Evolutionary conservation across 1,140 invertebrate genomes (phyloP).

Genomic region (Bombus turneri): DNA sequence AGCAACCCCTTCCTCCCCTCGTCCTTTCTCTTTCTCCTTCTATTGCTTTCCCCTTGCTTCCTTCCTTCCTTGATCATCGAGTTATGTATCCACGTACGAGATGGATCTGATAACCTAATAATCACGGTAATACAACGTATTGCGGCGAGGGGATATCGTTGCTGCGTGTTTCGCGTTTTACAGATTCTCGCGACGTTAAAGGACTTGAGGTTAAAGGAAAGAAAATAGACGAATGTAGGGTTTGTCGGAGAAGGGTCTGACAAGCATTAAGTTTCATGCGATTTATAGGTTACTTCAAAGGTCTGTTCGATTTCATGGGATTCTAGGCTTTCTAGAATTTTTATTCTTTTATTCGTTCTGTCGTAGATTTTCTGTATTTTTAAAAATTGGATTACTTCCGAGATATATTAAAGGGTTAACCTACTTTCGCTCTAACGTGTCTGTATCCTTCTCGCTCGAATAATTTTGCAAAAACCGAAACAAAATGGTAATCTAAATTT

Average conservation of each 20-base stretch:
- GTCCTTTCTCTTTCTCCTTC: not conserved
- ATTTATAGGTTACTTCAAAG: not conserved
- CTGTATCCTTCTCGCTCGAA: too few relatives aligned
- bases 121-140: constrained; percentile 35
- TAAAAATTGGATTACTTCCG: not conserved
- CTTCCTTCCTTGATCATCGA: not conserved
- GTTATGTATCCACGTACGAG: constrained; percentile 42
- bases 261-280: constrained; percentile 24
- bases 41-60: too few relatives aligned
- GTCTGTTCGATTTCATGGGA: not conserved
- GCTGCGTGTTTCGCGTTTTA: not conserved
- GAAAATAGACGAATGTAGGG: not conserved
- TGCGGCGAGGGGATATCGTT: not conserved
- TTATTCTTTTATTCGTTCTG: too few relatives aligned
- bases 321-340: not conserved
- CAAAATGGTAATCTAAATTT: not conserved
- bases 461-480: not conserved
- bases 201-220: not conserved
- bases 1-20: not conserved
- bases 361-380: not conserved
- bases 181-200: not conserved
- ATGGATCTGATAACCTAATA: constrained; percentile 49
- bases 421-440: too few relatives aligned
- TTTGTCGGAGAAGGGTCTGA: not conserved
- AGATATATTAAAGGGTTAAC: too few relatives aligned